Base-by-base conservation (phyloP, 1,140 invertebrate species). In the Heliconius nattereri region DNA sequence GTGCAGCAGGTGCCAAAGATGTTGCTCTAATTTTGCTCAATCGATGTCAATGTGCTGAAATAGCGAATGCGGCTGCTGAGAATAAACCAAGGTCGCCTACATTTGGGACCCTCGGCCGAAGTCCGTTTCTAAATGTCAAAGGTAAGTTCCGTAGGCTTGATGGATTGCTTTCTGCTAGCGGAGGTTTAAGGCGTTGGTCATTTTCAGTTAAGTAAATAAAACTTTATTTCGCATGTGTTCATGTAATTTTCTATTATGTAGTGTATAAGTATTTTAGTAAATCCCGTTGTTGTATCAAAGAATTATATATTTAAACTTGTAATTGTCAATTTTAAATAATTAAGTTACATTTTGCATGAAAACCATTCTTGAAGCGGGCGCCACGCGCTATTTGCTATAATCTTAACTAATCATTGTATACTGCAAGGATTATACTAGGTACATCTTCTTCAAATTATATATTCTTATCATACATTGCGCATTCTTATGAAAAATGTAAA, bases 31-130 rank as follows among this genome's bases (percentile, higher is more conserved):
- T 89, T 90, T 85, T 83, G 73, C 79, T 79, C 86, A 85, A 89
- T 91, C 87, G 89, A 90, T 91, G 90, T 87, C 88, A 84, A 82
- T 81, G 84, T 57, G 85, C 86, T 85, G 84, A 89, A 91, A 91
- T 91, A 91, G 87, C 83, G 84, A 81, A 79, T 84, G 87, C 84
- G 73, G 70, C 29, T 73, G 70, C 77, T 77, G 66, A 78, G 70
- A 81, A 81, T 81, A 81, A 26, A 60, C 66, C 77, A 81, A 81
- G 80, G 77, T 81, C 77, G 76, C 54, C 71, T 45, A 78, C 74
- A 78, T 81, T 76, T 76, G 40, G 75, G 80, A 81, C 80, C 80
- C 77, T 70, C 77, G 80, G 74, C 45, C 77, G 54, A 78, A 81
- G 77, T 81, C 76, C 77, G 80, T 73, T 71, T 78, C 76, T 78